These are phyloP conservation scores for Sprattus sprattus DNA, from an alignment of 2,113 vertebrate species.

Conservation along the genomic window DNA sequence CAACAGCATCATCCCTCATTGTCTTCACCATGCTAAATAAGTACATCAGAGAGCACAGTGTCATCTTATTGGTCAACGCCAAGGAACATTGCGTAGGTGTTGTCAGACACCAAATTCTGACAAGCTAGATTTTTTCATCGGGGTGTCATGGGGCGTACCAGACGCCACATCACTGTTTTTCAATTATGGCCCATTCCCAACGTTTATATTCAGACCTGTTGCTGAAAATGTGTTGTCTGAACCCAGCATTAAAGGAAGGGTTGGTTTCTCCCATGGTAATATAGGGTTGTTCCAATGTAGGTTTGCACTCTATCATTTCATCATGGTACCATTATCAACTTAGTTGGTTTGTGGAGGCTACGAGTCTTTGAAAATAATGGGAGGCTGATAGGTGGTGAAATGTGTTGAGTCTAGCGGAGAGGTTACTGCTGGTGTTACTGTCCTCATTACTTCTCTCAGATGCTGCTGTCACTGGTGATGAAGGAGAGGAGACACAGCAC, in stretches of 20 bases:
- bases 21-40: too few relatives aligned
- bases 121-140: too few relatives aligned
- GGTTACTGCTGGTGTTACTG: not conserved
- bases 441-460: not conserved
- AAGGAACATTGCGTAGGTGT: too few relatives aligned
- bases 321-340: not conserved
- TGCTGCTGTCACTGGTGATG: not conserved
- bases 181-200: too few relatives aligned
- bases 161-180: too few relatives aligned
- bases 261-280: not conserved
- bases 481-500: not conserved
- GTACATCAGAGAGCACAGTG: too few relatives aligned
- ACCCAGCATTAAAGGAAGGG: not conserved
- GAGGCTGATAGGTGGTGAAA: not conserved
- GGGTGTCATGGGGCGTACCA: too few relatives aligned
- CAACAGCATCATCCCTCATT: too few relatives aligned
- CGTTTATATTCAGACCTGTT: too few relatives aligned
- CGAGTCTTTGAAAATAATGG: not conserved
- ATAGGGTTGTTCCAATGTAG: not conserved
- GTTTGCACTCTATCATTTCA: not conserved
- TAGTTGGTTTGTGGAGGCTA: not conserved
- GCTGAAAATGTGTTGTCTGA: too few relatives aligned
- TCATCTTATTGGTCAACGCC: too few relatives aligned
- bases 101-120: too few relatives aligned
- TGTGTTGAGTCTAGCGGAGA: not conserved